Conservation (phyloP, 2,113 vertebrate genomes). For the Hypanus sabinus region DNA sequence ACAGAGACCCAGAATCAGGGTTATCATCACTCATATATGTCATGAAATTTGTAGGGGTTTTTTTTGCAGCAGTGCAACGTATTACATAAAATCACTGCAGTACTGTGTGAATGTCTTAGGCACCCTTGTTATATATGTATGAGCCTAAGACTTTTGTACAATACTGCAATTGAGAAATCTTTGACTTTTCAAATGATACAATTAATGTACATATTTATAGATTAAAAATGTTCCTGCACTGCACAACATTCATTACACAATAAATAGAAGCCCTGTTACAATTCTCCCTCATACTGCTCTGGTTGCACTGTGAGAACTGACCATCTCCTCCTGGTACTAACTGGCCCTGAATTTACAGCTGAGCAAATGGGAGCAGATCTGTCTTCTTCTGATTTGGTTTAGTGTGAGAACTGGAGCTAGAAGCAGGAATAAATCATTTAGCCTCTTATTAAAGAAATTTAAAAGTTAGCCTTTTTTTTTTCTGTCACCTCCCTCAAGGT, state of each 20-base stretch:
- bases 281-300: background rate
- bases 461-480: too few species aligned
- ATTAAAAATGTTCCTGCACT: background rate
- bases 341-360: background rate
- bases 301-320: background rate
- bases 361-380: background rate
- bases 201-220: background rate
- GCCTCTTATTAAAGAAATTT: too few species aligned
- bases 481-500: accelerated
- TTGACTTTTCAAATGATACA: background rate
- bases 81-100: too few species aligned
- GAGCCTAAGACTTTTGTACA: too few species aligned
- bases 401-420: background rate
- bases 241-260: background rate
- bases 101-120: too few species aligned
- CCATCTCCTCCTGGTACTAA: background rate
- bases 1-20: too few species aligned
- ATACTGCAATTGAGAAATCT: background rate
- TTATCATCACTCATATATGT: too few species aligned
- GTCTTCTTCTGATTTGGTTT: background rate
- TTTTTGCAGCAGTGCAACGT: too few species aligned
- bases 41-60: too few species aligned
- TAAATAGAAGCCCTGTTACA: background rate
- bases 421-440: too few species aligned
- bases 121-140: too few species aligned